Percentiles rank a stretch among this genome's conserved stretches.
phyloP scores from a whole-genome alignment of 2,888 invertebrate genomes.

The Cephus spinipes region DNA sequence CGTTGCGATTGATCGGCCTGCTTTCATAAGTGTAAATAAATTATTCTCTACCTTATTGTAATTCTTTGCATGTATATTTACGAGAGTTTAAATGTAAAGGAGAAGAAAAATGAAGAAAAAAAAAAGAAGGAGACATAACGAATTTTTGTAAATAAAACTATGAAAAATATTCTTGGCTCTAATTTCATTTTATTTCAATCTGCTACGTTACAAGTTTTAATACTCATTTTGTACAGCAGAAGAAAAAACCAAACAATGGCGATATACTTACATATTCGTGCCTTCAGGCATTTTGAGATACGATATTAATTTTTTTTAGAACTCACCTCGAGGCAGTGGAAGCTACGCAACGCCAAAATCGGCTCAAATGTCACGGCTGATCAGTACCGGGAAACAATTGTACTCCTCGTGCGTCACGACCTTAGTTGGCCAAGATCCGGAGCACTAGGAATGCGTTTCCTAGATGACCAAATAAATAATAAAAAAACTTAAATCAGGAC shows the following conservation, averaged over 20 bases:
- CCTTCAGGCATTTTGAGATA: neutral
- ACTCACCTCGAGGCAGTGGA: neutral
- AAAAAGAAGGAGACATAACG: neutral
- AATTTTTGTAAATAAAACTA: slow-evolving; percentile 53
- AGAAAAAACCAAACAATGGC: neutral
- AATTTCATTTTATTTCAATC: neutral
- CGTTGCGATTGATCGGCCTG: neutral
- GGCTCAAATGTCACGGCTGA: slow-evolving; percentile 20
- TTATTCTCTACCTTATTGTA: slow-evolving; percentile 38
- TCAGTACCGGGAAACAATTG: neutral
- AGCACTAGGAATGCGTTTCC: slow-evolving; percentile 7
- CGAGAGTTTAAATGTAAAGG: neutral
- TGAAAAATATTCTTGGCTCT: neutral
- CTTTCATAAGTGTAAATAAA: slow-evolving; percentile 46
- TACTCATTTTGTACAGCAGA: neutral
- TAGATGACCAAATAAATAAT: neutral
- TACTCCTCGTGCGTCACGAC: slow-evolving; percentile 1
- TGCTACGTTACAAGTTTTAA: neutral
- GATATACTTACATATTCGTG: neutral
- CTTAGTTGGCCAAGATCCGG: neutral
- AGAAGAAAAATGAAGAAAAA: neutral
- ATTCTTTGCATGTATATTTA: neutral
- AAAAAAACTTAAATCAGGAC: neutral
- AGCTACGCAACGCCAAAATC: neutral
- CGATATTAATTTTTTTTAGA: neutral